Evolutionary conservation across 2,888 invertebrate species (phyloP).

Genomic region (Crossocerus cetratus): DNA sequence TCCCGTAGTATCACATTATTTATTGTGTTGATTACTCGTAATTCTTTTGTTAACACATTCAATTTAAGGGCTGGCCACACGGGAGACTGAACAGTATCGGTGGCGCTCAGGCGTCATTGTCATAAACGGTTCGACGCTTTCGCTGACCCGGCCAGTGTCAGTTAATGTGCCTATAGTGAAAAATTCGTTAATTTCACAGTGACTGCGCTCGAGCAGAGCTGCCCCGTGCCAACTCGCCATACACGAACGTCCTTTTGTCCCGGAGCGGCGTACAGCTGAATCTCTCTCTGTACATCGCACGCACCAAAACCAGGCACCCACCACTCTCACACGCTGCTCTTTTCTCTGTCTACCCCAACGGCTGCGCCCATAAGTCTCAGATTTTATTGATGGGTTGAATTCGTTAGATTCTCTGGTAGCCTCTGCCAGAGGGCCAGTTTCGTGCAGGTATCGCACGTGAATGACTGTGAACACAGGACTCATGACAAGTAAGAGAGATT

Average conservation of each 20-base stretch:
- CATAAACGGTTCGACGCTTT: conserved; percentile 62
- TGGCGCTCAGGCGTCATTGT: conserved; percentile 42
- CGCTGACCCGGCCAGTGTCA: conserved; percentile 53
- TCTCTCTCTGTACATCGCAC: conserved; percentile 16
- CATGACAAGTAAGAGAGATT: no score
- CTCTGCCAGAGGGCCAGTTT: conserved; percentile 22
- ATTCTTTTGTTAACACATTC: not conserved
- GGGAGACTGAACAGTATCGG: conserved; percentile 21
- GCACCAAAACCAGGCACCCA: conserved; percentile 35
- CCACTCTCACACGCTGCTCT: conserved; percentile 38
- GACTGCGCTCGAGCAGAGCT: conserved; percentile 54
- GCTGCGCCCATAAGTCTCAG: conserved; percentile 39
- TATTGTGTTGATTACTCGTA: not conserved
- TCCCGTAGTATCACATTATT: conserved; percentile 3
- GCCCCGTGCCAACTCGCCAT: conserved; percentile 20
- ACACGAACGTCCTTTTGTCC: conserved; percentile 33
- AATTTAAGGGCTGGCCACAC: conserved; percentile 37
- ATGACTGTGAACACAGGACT: no score
- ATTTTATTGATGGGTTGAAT: conserved; percentile 66
- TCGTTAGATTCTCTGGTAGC: conserved; percentile 61
- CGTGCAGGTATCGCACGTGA: not conserved
- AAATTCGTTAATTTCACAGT: conserved; percentile 72
- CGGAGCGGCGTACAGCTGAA: conserved; percentile 13
- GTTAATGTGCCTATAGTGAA: conserved; percentile 65
- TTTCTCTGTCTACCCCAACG: conserved; percentile 50